Conservation (phyloP, 2,113 vertebrate species). For the Mastomys natalensis region DNA sequence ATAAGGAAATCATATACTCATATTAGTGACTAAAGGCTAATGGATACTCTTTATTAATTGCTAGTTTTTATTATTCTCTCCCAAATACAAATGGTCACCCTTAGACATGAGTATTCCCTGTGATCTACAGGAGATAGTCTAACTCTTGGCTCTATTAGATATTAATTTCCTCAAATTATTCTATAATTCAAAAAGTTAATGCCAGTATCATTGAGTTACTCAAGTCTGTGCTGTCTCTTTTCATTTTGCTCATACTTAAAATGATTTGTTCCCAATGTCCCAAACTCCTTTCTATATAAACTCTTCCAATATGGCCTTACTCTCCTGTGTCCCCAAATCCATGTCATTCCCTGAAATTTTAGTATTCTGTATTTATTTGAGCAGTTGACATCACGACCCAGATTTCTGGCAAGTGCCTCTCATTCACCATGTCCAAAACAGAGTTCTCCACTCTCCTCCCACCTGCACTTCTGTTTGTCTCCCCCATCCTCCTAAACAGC, state of each 20-base stretch:
- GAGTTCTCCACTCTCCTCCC: background rate
- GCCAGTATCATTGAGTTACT: background rate
- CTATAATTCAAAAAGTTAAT: background rate
- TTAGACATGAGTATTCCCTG: background rate
- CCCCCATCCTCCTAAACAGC: background rate
- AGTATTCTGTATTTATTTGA: background rate
- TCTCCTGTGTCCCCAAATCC: background rate
- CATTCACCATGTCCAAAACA: background rate
- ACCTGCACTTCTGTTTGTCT: background rate
- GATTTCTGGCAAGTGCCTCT: background rate
- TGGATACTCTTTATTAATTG: background rate
- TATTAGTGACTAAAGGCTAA: background rate
- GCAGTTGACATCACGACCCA: background rate
- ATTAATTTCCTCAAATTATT: background rate
- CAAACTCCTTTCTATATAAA: background rate
- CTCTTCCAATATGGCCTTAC: background rate
- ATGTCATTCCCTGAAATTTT: background rate
- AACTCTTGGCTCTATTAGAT: background rate
- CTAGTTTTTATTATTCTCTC: background rate
- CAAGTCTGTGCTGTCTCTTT: background rate
- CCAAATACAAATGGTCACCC: background rate
- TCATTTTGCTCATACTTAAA: background rate
- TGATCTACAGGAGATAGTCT: background rate
- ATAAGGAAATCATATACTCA: background rate
- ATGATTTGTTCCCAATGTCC: background rate